A percentile compares a stretch with the other conserved stretches of the same genome.
These are phyloP conservation scores for Drosophila bocqueti DNA, from an alignment of 1,140 invertebrate genomes.

Conservation along the genomic window DNA sequence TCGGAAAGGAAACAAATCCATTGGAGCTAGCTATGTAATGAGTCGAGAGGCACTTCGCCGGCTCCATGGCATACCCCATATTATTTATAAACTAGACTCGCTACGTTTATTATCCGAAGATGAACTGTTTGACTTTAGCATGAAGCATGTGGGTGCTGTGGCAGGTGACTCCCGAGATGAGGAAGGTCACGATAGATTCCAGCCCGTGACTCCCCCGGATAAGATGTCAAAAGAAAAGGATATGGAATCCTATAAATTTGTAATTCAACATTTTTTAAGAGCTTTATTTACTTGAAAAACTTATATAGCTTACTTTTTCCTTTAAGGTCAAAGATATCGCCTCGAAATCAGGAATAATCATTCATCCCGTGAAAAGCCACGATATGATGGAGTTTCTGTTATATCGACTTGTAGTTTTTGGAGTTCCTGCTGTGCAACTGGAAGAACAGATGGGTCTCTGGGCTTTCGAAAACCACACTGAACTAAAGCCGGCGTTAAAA, in stretches of 20 bases:
- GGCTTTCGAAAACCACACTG: background rate
- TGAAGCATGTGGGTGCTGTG: background rate
- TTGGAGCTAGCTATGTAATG: constrained; percentile 95
- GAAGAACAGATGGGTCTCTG: background rate
- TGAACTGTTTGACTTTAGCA: background rate
- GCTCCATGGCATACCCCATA: background rate
- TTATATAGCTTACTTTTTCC: background rate
- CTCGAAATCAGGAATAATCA: constrained; percentile 20
- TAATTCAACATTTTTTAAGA: background rate
- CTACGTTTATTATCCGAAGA: background rate
- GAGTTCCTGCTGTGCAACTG: background rate
- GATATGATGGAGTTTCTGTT: constrained; percentile 25
- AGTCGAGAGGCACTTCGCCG: constrained; percentile 87
- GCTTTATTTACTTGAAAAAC: background rate
- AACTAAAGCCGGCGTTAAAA: background rate
- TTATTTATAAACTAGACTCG: background rate
- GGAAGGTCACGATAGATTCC: background rate
- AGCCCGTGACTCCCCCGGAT: background rate
- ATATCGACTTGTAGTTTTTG: constrained; percentile 15
- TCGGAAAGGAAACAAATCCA: background rate
- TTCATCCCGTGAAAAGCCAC: constrained; percentile 24
- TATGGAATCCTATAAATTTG: background rate
- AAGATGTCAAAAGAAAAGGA: background rate
- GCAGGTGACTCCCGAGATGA: background rate
- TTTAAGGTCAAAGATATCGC: constrained; percentile 3